Evolutionary conservation across 2,888 invertebrate genomes (phyloP), one percentile per base, ranked within the genome.

Genomic region (Melolontha melolontha): DNA sequence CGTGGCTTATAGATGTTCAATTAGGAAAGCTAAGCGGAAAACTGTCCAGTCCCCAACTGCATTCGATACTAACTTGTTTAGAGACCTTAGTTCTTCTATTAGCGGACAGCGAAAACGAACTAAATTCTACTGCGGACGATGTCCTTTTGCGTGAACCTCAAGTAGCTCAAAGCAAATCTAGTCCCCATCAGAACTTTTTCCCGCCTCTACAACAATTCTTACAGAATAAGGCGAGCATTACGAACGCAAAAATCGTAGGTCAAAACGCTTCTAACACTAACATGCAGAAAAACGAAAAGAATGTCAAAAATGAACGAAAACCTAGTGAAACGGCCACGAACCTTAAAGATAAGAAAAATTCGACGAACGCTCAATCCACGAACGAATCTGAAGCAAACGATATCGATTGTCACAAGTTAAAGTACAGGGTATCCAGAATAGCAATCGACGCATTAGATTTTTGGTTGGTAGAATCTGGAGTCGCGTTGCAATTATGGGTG

Each of bases 1-100:
- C 94, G 0, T 99, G 99, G 99, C 86, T 98, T 76, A 90, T 98
- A 76, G 98, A 99, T 82, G 88, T 97, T 4, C 95, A 97, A 75
- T 83, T 98, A 49, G 98, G 98, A 0, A 96, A 97, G 81, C 84
- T 99, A 12, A 94, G 93, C 27, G 98, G 97, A 0, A 92, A 95
- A 78, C 85, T 98, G 52, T 96, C 96, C 0, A 86, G 94, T 27
- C 94, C 97, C 0, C 97, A 93, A 86, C 80, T 98, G 0, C 93
- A 95, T 79, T 94, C 96, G 78, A 88, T 98, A 7, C 87, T 95
- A 11, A 93, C 94, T 17, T 92, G 95, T 1, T 82, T 98, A 63
- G 97, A 98, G 85, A 95, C 96, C 0, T 91, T 98, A 69, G 81
- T 96, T 27, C 86, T 97, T 64, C 88, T 97, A 70, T 90, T 94